Base-by-base conservation (phyloP, 2,797 vertebrate genomes). In the Crotalus adamanteus region DNA sequence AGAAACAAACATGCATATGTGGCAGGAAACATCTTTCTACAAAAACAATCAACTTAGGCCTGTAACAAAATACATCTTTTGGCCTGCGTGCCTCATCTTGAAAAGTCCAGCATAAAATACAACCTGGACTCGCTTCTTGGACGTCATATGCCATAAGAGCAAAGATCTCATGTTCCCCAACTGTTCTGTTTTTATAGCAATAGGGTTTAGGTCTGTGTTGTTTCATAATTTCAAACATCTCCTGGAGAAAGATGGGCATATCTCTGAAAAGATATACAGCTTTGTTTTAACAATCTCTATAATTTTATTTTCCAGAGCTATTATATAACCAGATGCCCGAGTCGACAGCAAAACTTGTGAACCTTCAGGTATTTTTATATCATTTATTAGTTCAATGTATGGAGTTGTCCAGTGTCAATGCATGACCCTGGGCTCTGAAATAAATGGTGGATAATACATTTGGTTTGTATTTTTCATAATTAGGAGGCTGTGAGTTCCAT, bases 331-430 rank as follows among this genome's bases (percentile, higher is more conserved):
- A 83, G 2, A 65, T 97, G 8, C 94, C 97, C 87, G 93, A 92
- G 28, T 89, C 96, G 4, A 96, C 96, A n/a, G 95, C 96, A 0
- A 73, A 86, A 2, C 92, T 96, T 0, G 31, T 96, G 0, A 93
- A 96, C 28, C 2, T 97, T 25, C 91, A 97, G 97, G 97, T 98
- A 96, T 20, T 42, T 73, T 51, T 7, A 42, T 69, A 3, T 65
- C 53, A 25, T 20, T 42, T 26, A 14, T 28, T 13, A 7, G n/a
- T 91, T 60, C 22, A 16, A 31, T 6, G 5, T 1, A 4, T 78
- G n/a, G 1, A 78, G 18, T 42, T 8, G 7, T 42, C 18, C 18
- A 42, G 12, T 11, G 18, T 78, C 37, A 78, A 22, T 42, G 22
- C 37, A 22, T 22, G 31, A 78, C 1, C 18, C 3, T 42, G 18